Evolutionary conservation across 2,797 vertebrate species (phyloP), one percentile per base, ranked within the genome.

Genomic region (Acanthurus lineatus): DNA sequence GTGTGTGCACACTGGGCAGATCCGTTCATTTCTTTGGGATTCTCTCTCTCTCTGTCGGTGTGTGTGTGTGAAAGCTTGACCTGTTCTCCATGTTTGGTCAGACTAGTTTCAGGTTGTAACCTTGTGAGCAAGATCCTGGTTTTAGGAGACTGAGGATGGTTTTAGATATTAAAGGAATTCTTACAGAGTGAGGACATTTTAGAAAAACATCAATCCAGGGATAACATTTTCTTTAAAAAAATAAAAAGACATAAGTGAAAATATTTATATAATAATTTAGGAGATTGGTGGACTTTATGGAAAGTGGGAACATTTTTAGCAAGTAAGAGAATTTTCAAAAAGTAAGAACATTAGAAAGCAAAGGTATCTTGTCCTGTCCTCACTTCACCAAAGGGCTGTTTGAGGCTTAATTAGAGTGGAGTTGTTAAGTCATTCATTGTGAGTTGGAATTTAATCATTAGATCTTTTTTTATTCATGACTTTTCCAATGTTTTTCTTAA

Each of bases 61-160:
- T 35, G 32, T 35, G 32, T 35, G 32, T 35, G 32, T 20, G 47
- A 59, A 11, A 5, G 6, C 9, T 53, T 9, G 4, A 19, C 4
- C n/a, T 17, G 12, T 44, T 57, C 44, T 57, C 8, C 42, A 17
- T 10, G 35, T 57, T 47, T 48, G 25, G 53, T 68, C 40, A 19
- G 58, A 73, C 52, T 32, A 17, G 25, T 68, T 51, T 81, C 16
- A 53, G 20, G 47, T 76, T 63, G 35, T 35, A 42, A 70, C 42
- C 15, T 59, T 16, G 28, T 63, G 38, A 44, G 11, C 5, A 52
- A 1, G 2, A 7, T 38, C 59, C 35, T 22, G 25, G 5, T 6
- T 12, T 48, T 57, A 9, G 28, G n/a, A n/a, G 11, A 40, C 1
- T 6, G 28, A 3, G 4, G 0, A 48, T 53, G 61, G 56, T 68